phyloP scores from a whole-genome alignment of 2,888 invertebrate genomes.

The Campopleginae sp. region DNA sequence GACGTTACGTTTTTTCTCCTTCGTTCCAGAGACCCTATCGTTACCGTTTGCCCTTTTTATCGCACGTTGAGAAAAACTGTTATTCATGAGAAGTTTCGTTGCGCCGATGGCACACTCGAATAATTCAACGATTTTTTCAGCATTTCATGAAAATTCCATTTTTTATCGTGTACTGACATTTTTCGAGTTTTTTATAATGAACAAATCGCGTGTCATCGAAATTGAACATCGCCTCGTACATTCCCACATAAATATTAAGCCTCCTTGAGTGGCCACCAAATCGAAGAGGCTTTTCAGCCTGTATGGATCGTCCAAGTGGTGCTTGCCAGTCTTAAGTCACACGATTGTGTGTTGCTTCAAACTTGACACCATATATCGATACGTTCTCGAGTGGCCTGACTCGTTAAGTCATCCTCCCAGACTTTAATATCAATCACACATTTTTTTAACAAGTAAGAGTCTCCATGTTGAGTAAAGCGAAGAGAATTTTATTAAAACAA shows the following conservation, averaged over 20 bases:
- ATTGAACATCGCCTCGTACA: neutral
- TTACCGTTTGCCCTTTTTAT: conserved; percentile 1
- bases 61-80: neutral
- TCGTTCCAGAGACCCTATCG: neutral
- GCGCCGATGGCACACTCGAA: neutral
- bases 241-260: conserved; percentile 25
- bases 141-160: neutral
- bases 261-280: conserved; percentile 33
- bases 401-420: conserved; percentile 26
- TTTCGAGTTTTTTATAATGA: neutral
- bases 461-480: neutral
- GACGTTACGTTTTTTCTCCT: conserved; percentile 6
- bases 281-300: neutral
- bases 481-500: conserved; percentile 3
- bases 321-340: conserved; percentile 8
- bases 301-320: conserved; percentile 17
- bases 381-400: conserved; percentile 32
- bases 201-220: neutral
- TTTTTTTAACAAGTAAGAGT: neutral
- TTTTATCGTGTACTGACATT: neutral
- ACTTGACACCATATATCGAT: conserved; percentile 25
- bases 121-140: neutral
- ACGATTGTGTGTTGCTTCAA: conserved; percentile 18
- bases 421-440: conserved; percentile 43
- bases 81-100: neutral